phyloP scores from a whole-genome alignment of 2,113 vertebrate species.

The Pagrus major region DNA sequence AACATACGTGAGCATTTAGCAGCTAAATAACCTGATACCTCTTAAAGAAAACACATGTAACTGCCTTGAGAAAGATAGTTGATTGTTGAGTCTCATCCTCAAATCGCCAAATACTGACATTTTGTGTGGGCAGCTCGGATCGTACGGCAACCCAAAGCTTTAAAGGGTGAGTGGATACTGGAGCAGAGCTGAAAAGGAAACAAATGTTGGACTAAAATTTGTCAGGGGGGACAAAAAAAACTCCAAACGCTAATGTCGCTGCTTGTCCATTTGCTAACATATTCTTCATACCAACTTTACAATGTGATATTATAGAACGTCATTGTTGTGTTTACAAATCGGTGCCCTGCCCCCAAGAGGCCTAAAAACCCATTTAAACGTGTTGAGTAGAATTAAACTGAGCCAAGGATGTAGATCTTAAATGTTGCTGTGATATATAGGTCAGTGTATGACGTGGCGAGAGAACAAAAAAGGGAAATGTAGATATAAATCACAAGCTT shows the following conservation, averaged over 20 bases:
- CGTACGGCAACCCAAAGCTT: no score
- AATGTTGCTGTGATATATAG: background rate
- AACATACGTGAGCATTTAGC: background rate
- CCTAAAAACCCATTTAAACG: background rate
- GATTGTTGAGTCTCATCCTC: no score
- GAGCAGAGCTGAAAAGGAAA: background rate
- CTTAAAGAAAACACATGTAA: no score
- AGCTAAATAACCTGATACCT: background rate
- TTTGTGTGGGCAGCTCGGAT: no score
- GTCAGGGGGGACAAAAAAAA: background rate
- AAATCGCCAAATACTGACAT: no score
- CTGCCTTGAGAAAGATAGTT: no score
- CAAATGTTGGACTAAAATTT: background rate
- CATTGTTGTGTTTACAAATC: background rate
- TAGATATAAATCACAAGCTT: constrained; percentile 6
- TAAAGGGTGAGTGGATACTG: background rate
- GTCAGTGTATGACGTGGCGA: background rate
- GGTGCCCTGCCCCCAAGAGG: background rate
- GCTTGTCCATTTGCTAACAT: background rate
- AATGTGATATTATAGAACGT: background rate
- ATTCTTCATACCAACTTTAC: background rate
- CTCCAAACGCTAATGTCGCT: background rate
- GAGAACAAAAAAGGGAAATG: constrained; percentile 11
- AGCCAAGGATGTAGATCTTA: background rate
- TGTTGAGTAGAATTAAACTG: background rate